These are phyloP conservation scores for Anaspis maculata DNA, from an alignment of 2,888 invertebrate genomes.

Conservation along the genomic window DNA sequence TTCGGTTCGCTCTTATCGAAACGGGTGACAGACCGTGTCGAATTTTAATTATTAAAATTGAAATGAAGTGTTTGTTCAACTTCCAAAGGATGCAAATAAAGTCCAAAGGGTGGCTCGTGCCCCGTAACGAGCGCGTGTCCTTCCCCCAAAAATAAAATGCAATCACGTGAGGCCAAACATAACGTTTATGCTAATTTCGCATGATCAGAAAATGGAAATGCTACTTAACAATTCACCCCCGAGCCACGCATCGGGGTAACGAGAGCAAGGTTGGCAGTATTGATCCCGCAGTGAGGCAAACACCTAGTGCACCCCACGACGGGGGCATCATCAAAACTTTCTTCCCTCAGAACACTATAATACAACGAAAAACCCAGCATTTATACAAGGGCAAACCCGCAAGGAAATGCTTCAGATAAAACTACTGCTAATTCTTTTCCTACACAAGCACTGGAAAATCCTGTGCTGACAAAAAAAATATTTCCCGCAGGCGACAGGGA, in stretches of 20 bases:
- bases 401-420: too few relatives aligned
- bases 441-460: too few relatives aligned
- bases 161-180: slow-evolving; percentile 21
- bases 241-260: slow-evolving; percentile 26
- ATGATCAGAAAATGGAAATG: slow-evolving; percentile 24
- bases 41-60: too few relatives aligned
- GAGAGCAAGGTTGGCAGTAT: slow-evolving; percentile 19
- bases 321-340: slow-evolving; percentile 6
- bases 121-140: slow-evolving; percentile 29
- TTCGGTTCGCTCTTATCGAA: too few relatives aligned
- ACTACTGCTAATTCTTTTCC: too few relatives aligned
- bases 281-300: slow-evolving; percentile 16
- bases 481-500: too few relatives aligned
- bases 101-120: slow-evolving; percentile 15
- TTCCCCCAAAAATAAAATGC: slow-evolving; percentile 14
- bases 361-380: too few relatives aligned
- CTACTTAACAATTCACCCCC: slow-evolving; percentile 27
- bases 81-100: neutral
- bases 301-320: slow-evolving; percentile 5
- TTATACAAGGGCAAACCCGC: too few relatives aligned
- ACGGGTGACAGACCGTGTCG: too few relatives aligned
- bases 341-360: too few relatives aligned
- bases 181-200: slow-evolving; percentile 31
- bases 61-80: neutral
- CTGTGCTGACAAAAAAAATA: too few relatives aligned